phyloP scores from a whole-genome alignment of 1,140 invertebrate species.

The Oedothorax gibbosus region DNA sequence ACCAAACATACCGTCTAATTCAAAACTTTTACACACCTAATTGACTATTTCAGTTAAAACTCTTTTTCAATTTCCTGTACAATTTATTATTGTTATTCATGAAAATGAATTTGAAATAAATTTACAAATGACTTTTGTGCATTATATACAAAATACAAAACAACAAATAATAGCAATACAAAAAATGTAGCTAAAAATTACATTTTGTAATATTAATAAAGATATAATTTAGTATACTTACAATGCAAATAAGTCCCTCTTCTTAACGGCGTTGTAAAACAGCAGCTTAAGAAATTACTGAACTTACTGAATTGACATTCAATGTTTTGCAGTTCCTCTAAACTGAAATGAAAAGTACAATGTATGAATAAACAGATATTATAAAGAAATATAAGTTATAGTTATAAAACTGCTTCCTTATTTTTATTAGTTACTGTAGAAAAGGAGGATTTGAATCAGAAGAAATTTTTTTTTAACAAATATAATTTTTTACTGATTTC shows the following conservation, averaged over 20 bases:
- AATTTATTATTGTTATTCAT: not conserved
- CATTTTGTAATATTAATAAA: not conserved
- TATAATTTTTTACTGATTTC: not conserved
- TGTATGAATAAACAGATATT: not conserved
- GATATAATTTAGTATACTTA: not conserved
- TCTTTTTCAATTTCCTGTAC: not conserved
- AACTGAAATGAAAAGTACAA: conserved; percentile 9
- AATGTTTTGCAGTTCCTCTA: conserved; percentile 19
- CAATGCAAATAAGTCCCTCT: conserved; percentile 23
- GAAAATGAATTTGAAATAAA: not conserved
- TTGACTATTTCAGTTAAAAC: no score
- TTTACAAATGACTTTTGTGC: not conserved
- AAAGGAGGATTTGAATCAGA: not conserved
- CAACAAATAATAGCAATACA: not conserved
- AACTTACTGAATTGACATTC: conserved; percentile 37
- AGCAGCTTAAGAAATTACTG: conserved; percentile 19
- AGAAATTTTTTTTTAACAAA: not conserved
- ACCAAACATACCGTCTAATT: no score
- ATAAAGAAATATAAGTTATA: not conserved
- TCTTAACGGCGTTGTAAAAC: conserved; percentile 20
- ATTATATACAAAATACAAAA: not conserved
- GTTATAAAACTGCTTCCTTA: not conserved
- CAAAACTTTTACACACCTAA: no score
- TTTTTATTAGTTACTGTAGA: not conserved
- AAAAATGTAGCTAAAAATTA: not conserved